Base-by-base conservation (phyloP, 2,888 invertebrate genomes). In the Apamea monoglypha region DNA sequence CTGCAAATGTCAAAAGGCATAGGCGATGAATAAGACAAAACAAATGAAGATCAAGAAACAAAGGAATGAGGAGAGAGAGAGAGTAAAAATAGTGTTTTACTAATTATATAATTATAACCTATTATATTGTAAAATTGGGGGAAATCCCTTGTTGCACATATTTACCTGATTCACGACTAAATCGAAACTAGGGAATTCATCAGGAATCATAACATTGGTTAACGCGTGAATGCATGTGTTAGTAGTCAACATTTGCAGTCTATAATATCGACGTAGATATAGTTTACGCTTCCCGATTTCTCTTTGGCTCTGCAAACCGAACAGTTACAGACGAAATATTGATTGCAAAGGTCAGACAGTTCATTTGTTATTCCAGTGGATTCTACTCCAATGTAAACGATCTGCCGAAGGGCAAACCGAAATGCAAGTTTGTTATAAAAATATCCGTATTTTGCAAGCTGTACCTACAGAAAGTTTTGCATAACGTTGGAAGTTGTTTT, bases 311-410 rank as follows among this genome's bases (percentile, higher is more conserved):
- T 79, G 74, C 76, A 80, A 81, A 83, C 87, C 75, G 77, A 84
- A 86, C 75, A 76, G 82, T 85, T 75, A 87, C 83, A 84, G 87
- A 86, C 81, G 80, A 89, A 89, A 88, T 89, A 88, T 88, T 90
- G 90, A 90, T 90, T 88, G 84, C 87, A 86, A 89, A 89, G 86
- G 90, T 88, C 87, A 84, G 90, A 83, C 86, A 81, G 87, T 88
- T 87, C 90, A 89, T 89, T 90, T 90, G 87, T 90, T 90, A 89
- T 89, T 90, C 89, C 74, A 85, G 82, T 81, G 84, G 82, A 88
- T 84, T 82, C 87, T 85, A 82, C 82, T 85, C 71, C 78, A 87
- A 87, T 88, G 89, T 85, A 90, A 89, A 90, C 83, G 89, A 90
- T 88, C 87, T 88, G 81, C 63, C 76, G 81, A 84, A 88, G 80